Conservation (phyloP, 2,113 vertebrate genomes). For the Campylorhamphus procurvoides region DNA sequence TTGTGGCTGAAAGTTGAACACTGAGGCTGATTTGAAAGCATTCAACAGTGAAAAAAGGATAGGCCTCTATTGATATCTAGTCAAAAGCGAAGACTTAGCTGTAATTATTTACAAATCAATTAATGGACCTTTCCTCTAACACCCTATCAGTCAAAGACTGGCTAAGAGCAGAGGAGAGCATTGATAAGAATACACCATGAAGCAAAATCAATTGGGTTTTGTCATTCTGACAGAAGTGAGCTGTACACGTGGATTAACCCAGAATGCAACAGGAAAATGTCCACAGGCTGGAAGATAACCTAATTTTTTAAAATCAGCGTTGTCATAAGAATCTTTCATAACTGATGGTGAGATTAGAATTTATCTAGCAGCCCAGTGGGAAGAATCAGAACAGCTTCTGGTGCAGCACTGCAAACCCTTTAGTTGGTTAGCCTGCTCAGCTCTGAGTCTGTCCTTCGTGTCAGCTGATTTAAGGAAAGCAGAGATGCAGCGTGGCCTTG, state of each 20-base stretch:
- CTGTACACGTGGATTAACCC: conserved; percentile 50
- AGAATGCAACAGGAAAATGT: conserved; percentile 56
- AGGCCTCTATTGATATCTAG: conserved; percentile 53
- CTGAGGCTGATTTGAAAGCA: conserved; percentile 62
- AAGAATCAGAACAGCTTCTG: conserved; percentile 12
- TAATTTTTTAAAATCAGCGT: conserved; percentile 66
- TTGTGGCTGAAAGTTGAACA: conserved; percentile 23
- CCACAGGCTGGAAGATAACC: conserved; percentile 54
- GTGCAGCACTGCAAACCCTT: background rate
- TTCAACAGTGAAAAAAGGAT: conserved; percentile 61
- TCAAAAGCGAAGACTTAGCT: conserved; percentile 65
- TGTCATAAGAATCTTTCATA: conserved; percentile 32
- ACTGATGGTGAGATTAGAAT: conserved; percentile 14
- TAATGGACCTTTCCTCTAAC: conserved; percentile 67
- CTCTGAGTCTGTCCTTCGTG: background rate
- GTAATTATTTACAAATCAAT: conserved; percentile 79
- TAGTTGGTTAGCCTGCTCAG: background rate
- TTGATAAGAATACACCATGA: conserved; percentile 63
- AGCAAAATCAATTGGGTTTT: conserved; percentile 71
- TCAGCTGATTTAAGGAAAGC: conserved; percentile 18
- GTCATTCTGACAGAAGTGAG: conserved; percentile 73
- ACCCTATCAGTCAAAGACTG: conserved; percentile 66
- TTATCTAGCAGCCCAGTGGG: background rate
- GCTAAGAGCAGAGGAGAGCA: conserved; percentile 36
- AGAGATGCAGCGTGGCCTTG: background rate